Percentiles rank a stretch among this genome's conserved stretches.
Evolutionary conservation across 2,113 vertebrate genomes (phyloP).

Genomic region (Brevimyrus niger): DNA sequence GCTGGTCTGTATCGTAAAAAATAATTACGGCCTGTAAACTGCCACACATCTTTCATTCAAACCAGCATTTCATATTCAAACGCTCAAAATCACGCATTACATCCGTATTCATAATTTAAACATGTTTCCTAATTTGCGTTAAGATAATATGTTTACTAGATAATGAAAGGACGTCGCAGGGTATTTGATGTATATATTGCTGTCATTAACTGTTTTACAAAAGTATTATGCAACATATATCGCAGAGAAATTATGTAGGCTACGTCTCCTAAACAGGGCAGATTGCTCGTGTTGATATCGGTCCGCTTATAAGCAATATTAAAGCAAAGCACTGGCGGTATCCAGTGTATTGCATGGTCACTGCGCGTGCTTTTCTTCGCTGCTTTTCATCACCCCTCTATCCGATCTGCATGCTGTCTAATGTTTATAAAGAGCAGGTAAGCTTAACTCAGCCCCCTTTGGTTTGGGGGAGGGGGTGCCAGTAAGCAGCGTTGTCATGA

Average conservation of each 20-base stretch:
- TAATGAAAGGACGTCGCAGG: neutral
- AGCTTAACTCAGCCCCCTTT: neutral
- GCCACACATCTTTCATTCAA: neutral
- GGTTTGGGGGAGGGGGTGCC: neutral
- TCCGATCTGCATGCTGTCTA: neutral
- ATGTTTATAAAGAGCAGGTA: neutral
- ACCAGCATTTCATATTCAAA: neutral
- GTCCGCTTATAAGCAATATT: neutral
- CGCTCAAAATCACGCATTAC: neutral
- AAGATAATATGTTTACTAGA: neutral
- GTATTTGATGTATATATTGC: neutral
- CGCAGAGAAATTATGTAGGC: neutral
- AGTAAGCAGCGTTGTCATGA: neutral
- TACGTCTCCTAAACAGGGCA: neutral
- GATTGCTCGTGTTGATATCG: neutral
- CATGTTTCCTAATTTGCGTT: neutral
- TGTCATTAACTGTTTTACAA: neutral
- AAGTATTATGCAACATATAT: neutral
- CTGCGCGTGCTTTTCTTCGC: neutral
- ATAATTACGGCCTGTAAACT: neutral
- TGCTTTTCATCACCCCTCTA: neutral
- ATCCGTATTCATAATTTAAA: neutral
- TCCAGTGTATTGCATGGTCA: neutral
- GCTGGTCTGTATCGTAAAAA: neutral
- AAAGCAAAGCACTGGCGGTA: neutral